Conservation (phyloP, 1,140 invertebrate genomes). For the Orius laevigatus region DNA sequence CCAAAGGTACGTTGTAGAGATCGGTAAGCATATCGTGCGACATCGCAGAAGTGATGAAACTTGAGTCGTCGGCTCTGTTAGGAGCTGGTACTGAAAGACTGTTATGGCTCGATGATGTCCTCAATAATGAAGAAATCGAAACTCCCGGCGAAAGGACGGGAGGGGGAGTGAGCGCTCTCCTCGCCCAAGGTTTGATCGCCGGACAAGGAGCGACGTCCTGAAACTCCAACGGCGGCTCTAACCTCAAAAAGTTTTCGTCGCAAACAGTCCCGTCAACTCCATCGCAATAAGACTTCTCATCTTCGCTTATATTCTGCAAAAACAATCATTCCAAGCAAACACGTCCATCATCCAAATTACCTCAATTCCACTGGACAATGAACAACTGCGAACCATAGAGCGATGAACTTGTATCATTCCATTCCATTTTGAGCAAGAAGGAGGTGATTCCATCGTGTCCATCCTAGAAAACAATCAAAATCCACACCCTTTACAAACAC, state of each 20-base stretch:
- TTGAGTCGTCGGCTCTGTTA: constrained; percentile 59
- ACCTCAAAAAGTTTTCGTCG: not conserved
- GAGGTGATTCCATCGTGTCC: constrained; percentile 33
- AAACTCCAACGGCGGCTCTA: constrained; percentile 35
- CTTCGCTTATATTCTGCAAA: constrained; percentile 47
- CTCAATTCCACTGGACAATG: constrained; percentile 42
- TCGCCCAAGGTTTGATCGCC: constrained; percentile 27
- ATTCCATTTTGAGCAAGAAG: constrained; percentile 30
- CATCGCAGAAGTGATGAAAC: constrained; percentile 70
- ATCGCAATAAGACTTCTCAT: constrained; percentile 27
- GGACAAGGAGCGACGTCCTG: constrained; percentile 40
- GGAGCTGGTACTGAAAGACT: constrained; percentile 50
- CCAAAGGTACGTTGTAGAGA: constrained; percentile 70
- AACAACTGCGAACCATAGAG: constrained; percentile 41
- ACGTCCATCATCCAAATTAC: constrained; percentile 25
- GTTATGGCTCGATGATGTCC: constrained; percentile 63
- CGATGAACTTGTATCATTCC: constrained; percentile 36
- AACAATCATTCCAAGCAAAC: constrained; percentile 15
- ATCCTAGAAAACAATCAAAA: constrained; percentile 6
- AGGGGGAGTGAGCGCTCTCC: constrained; percentile 25
- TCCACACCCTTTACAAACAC: constrained; percentile 7
- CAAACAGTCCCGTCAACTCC: constrained; percentile 2
- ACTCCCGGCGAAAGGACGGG: constrained; percentile 26
- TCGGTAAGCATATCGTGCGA: constrained; percentile 62
- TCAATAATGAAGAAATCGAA: constrained; percentile 37